Base-by-base conservation (phyloP, 2,888 invertebrate genomes). In the Coenonympha arcania region DNA sequence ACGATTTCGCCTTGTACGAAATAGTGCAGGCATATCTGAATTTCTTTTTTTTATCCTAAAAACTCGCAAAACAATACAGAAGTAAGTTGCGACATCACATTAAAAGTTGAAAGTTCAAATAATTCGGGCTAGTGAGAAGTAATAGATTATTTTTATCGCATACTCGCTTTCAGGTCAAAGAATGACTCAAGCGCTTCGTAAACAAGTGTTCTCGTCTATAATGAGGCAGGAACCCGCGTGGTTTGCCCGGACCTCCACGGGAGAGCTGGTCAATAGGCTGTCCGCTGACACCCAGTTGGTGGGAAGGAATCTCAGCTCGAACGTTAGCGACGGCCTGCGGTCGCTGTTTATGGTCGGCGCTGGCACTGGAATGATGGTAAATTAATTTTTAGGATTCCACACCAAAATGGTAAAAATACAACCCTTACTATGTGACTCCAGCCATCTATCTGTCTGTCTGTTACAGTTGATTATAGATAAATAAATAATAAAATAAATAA, bases 331-430 rank as follows among this genome's bases (percentile, higher is more conserved):
- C 83, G 99, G 99, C 0, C 78, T 98, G 16, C 86, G 99, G 39
- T 94, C 97, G 0, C 72, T 91, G 2, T 91, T 96, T 52, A 96
- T 96, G 91, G 93, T 95, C 6, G 76, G 90, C 19, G 94, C 94
- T 34, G 96, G 98, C 0, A 91, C 95, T 28, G 92, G 93, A 19
- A 96, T 99, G 95, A 98, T 98, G 98, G 95, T 95, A 79, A 73
- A 63, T 42, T 15, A 24, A 9, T 26, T n/a, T 26, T 9, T n/a
- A 26, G 3, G n/a, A 26, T 9, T 9, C n/a, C n/a, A n/a, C n/a
- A n/a, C n/a, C n/a, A n/a, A n/a, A n/a, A n/a, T n/a, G n/a, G n/a
- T n/a, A n/a, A n/a, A n/a, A n/a, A n/a, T n/a, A n/a, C n/a, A n/a
- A n/a, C n/a, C n/a, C n/a, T n/a, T n/a, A n/a, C n/a, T n/a, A n/a